Evolutionary conservation across 2,888 invertebrate species (phyloP), one percentile per base, ranked within the genome.

Genomic region (Zygogramma bicolorata): DNA sequence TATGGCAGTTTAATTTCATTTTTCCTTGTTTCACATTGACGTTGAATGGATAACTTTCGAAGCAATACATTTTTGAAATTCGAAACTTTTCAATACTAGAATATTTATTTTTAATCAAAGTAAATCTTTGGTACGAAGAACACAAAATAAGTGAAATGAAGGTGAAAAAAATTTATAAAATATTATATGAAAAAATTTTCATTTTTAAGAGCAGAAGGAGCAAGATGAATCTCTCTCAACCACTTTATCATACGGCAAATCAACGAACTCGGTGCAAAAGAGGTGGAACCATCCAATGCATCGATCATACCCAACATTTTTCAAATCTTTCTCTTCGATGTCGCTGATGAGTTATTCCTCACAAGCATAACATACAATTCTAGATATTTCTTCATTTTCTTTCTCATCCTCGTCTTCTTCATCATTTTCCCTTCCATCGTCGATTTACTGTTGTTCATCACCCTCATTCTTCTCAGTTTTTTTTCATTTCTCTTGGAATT

Each of bases 261-360:
- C 58, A 8, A 59, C 31, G 31, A 59, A 59, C 31, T 59, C 58
- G 3, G 68, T 68, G 46, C 68, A 70, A 29, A 58, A 58, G n/a
- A 70, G 61, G 57, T 73, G 73, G 58, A 46, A 70, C 70, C 73
- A 73, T 40, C 65, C 34, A 40, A 49, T 31, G 46, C 70, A 73
- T 25, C 10, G 66, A 65, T 70, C 70, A 31, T 66, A 73, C 25
- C 73, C 69, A 31, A 67, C 18, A 70, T 73, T 66, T 61, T 70
- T 66, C 25, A 70, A 65, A 5, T 69, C 63, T 20, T 70, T 34
- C 13, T 70, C 70, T 58, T 70, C 73, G 13, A 58, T 46, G 29
- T 73, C 69, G 49, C 69, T 73, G 42, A 65, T 18, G 20, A 68
- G 46, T 31, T 71, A 67, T 31, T 49, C 58, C 18, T 38, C 20